Evolutionary conservation across 2,113 vertebrate species (phyloP).

Genomic region (Silurus glanis): DNA sequence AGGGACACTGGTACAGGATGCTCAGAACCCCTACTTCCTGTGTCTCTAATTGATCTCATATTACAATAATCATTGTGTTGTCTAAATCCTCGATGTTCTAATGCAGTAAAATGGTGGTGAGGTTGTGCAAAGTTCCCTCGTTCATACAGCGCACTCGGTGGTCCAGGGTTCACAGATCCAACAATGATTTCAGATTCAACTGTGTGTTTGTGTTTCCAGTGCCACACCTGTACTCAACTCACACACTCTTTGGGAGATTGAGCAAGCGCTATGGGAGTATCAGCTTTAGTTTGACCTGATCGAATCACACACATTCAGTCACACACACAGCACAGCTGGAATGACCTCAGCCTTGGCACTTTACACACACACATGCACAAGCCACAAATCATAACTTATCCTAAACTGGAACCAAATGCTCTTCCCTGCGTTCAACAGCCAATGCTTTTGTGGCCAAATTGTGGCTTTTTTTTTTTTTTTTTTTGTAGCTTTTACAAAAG

Average conservation of each 20-base stretch:
- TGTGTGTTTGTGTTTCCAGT: neutral
- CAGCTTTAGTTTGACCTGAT: conserved; percentile 37
- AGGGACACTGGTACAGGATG: neutral
- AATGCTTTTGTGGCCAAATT: conserved; percentile 14
- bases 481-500: neutral
- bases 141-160: neutral
- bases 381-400: conserved; percentile 22
- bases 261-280: conserved; percentile 30
- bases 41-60: neutral
- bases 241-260: neutral
- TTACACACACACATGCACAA: conserved; percentile 21
- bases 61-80: neutral
- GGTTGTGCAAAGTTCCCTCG: neutral
- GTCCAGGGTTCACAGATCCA: neutral
- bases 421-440: neutral
- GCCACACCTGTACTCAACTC: neutral
- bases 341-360: conserved; percentile 35
- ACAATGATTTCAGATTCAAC: conserved; percentile 10
- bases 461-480: neutral
- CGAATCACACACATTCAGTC: conserved; percentile 19
- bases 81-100: neutral
- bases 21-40: neutral
- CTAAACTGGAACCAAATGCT: conserved; percentile 16
- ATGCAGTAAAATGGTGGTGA: neutral
- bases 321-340: conserved; percentile 35